Percentiles rank a stretch among this genome's conserved stretches.
Conservation (phyloP, 2,113 vertebrate species). For the Tenrec ecaudatus region DNA sequence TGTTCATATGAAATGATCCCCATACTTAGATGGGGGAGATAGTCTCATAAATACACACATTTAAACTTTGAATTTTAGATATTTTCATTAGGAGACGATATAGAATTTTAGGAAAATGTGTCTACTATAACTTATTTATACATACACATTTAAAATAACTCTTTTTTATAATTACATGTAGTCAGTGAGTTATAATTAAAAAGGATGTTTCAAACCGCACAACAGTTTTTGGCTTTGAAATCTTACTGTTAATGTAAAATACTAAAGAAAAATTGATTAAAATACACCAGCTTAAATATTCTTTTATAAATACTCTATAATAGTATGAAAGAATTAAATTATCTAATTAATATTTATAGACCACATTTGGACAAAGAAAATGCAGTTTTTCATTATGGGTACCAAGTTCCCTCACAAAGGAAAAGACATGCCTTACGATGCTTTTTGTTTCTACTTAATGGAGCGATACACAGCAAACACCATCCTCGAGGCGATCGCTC, state of each 20-base stretch:
- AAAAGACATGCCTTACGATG: not conserved
- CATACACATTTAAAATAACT: not conserved
- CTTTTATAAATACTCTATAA: not conserved
- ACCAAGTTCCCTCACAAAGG: not conserved
- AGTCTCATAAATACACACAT: not conserved
- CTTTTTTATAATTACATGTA: not conserved
- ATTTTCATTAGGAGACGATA: not conserved
- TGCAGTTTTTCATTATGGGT: not conserved
- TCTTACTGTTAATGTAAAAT: not conserved
- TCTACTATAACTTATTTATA: not conserved
- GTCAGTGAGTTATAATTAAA: not conserved
- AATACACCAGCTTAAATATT: not conserved
- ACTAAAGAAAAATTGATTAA: not conserved
- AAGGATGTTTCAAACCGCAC: not conserved
- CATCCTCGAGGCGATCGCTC: not conserved
- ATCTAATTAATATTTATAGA: not conserved
- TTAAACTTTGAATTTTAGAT: not conserved
- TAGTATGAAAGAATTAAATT: not conserved
- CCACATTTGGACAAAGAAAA: not conserved
- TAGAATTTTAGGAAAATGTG: not conserved
- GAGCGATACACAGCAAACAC: too few relatives aligned
- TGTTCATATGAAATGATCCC: not conserved
- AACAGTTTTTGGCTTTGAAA: not conserved
- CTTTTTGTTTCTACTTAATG: not conserved
- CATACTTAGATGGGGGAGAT: not conserved